Evolutionary conservation across 1,140 invertebrate genomes (phyloP).

Genomic region (Fopius arisanus): DNA sequence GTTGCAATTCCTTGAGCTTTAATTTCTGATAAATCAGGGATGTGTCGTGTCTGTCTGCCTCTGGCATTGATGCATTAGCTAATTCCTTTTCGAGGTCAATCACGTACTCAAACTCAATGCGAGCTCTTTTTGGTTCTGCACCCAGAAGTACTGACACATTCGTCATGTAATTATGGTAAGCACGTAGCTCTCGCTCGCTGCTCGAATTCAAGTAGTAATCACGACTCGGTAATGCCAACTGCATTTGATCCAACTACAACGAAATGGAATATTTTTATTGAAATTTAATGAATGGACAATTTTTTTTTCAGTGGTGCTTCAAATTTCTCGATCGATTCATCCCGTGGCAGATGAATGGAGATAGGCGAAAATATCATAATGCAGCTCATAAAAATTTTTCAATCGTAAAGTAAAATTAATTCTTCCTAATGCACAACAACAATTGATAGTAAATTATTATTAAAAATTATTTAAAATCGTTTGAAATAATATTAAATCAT

Average conservation of each 20-base stretch:
- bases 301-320: no score
- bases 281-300: no score
- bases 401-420: no score
- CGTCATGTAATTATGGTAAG: slow-evolving; percentile 83
- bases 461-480: no score
- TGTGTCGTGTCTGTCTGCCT: slow-evolving; percentile 85
- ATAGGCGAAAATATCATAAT: no score
- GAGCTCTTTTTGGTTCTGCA: slow-evolving; percentile 71
- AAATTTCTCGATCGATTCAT: no score
- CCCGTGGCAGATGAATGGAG: no score
- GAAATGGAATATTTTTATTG: slow-evolving; percentile 27
- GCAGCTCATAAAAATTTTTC: no score
- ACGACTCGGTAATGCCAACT: slow-evolving; percentile 79
- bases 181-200: slow-evolving; percentile 72
- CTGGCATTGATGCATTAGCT: slow-evolving; percentile 79
- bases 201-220: slow-evolving; percentile 83
- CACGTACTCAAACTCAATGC: slow-evolving; percentile 73
- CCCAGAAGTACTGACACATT: slow-evolving; percentile 79
- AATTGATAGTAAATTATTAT: no score
- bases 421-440: no score
- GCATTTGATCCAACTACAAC: slow-evolving; percentile 81
- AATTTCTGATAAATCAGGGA: slow-evolving; percentile 80
- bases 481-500: no score
- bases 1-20: slow-evolving; percentile 71
- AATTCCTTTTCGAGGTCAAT: slow-evolving; percentile 80